Percentiles rank a stretch among this genome's conserved stretches.
Evolutionary conservation across 2,113 vertebrate species (phyloP).

Genomic region (Thomomys bottae): DNA sequence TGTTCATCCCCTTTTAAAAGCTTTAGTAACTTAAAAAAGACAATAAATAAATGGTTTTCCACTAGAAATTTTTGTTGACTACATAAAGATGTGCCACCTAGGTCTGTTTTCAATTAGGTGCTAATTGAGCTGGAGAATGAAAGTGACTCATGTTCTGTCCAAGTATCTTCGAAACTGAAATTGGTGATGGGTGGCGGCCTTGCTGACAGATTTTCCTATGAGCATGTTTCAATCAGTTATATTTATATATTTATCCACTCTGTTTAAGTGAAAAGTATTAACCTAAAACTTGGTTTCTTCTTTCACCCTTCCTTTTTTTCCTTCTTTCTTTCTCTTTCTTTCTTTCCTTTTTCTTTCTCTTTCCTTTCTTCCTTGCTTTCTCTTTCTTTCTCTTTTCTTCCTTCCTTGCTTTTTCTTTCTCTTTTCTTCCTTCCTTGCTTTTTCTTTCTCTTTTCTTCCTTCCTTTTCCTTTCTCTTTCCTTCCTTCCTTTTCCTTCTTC

Average conservation of each 20-base stretch:
- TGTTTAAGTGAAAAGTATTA: background rate
- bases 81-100: background rate
- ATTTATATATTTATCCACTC: background rate
- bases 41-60: conserved; percentile 1
- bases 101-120: background rate
- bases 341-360: too few species aligned
- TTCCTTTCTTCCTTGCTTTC: too few species aligned
- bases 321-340: too few species aligned
- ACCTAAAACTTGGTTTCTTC: background rate
- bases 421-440: too few species aligned
- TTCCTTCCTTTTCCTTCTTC: too few species aligned
- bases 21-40: conserved; percentile 3
- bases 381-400: too few species aligned
- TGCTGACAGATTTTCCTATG: background rate
- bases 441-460: background rate
- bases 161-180: background rate
- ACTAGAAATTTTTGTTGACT: conserved; percentile 12
- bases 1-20: background rate
- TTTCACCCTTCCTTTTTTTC: too few species aligned
- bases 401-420: too few species aligned
- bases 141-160: background rate
- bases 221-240: background rate
- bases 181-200: too few species aligned
- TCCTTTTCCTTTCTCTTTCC: too few species aligned
- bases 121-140: background rate